Percentiles rank a stretch among this genome's conserved stretches.
phyloP scores from a whole-genome alignment of 2,797 vertebrate genomes.

The Cossypha niveicapilla region DNA sequence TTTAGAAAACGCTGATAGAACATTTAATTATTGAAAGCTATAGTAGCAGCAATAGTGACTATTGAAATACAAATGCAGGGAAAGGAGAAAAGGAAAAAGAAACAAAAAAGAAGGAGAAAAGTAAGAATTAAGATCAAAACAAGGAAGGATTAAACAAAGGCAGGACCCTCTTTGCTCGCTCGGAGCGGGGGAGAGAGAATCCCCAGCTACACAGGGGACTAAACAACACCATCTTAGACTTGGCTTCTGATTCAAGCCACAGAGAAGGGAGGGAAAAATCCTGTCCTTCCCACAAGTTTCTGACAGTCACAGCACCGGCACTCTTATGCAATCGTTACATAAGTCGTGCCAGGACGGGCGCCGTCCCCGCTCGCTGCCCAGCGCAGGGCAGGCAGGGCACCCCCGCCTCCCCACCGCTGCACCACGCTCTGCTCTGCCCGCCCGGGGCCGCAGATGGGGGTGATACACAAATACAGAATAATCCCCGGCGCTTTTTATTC shows the following conservation, averaged over 20 bases:
- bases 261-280: background rate
- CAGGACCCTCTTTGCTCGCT: background rate
- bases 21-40: background rate
- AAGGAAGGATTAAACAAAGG: background rate
- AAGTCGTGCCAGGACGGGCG: background rate
- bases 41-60: background rate
- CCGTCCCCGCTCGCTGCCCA: background rate
- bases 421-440: background rate
- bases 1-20: background rate
- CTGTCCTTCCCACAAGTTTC: background rate
- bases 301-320: background rate
- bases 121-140: background rate
- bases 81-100: background rate
- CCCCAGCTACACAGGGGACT: background rate
- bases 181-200: background rate
- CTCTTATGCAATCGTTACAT: constrained; percentile 33
- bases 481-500: background rate
- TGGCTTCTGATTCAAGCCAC: background rate
- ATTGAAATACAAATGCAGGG: background rate
- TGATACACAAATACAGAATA: background rate
- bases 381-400: background rate
- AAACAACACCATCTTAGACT: background rate
- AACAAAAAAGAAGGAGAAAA: background rate
- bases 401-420: background rate
- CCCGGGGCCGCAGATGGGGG: background rate